Base-by-base conservation (phyloP, 1,140 invertebrate species). In the Hypothenemus hampei region DNA sequence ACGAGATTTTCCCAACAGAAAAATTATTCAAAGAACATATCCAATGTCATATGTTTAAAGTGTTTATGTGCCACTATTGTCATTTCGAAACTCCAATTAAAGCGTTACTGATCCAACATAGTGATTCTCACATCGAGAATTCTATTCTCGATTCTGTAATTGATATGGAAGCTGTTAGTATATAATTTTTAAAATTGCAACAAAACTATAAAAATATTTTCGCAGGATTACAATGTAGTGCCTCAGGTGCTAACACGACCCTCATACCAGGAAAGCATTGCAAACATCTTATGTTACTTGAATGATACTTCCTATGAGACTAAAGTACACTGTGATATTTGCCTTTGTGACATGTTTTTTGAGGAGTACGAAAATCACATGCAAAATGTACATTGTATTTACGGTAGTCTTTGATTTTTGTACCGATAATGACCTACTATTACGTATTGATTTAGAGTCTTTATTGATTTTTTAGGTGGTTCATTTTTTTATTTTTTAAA, bases 101-200 rank as follows among this genome's bases (percentile, higher is more conserved):
- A 47, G 26, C 31, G 15, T 23, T 58, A 37, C 47, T 61, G 2
- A 39, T 45, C 2, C 51, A 40, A 13, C 60, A 61, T 43, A 58
- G 55, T 19, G 56, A 61, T 6, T 46, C 31, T 33, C 60, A 61
- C 31, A 21, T 58, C 5, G 60, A 61, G 33, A 47, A 58, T 22
- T 54, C 51, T 16, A 35, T 54, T 6, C 45, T 58, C n/a, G 60
- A 61, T 18, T 49, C 50, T 18, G 56, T 61, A 11, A 18, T 61
- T 15, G 60, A 61, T 48, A 58, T 61, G 60, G 60, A 61, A 48
- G 40, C 58, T 18, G 59, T 54, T 20, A 43, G 40, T 43, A 10
- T 45, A 29, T 19, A 13, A 37, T 40, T 29, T 29, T 51, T 51
- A 11, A 13, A 26, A 18, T 18, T 29, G 24, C 7, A 19, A 7